Base-by-base conservation (phyloP, 1,140 invertebrate genomes). In the Hylyphantes graminicola region DNA sequence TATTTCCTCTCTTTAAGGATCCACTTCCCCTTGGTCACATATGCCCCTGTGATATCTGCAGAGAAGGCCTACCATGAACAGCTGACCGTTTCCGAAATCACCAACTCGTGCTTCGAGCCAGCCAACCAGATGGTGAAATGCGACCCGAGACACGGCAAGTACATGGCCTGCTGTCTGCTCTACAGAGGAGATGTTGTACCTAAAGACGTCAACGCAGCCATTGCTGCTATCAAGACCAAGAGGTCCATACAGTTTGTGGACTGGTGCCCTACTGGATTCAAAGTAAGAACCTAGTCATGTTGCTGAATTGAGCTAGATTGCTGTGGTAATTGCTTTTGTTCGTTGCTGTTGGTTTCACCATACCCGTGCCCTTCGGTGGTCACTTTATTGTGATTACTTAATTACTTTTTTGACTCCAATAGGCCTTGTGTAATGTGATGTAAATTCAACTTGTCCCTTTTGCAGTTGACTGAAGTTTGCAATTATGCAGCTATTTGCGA, bases 251-350 rank as follows among this genome's bases (percentile, higher is more conserved):
- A 95, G 90, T 97, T 97, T 89, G 96, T 96, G 21, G 95, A 96
- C 90, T 96, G 95, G 95, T 96, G 95, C 90, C 95, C 95, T 65
- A 96, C 95, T 87, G 95, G 95, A 86, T 95, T 95, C 92, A 95
- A 94, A 87, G 87, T 87, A 74, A 68, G 59, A 17, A n/a, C n/a
- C n/a, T n/a, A n/a, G n/a, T n/a, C n/a, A n/a, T n/a, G n/a, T n/a
- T n/a, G n/a, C n/a, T n/a, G n/a, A n/a, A n/a, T n/a, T n/a, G n/a
- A n/a, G n/a, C n/a, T n/a, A n/a, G n/a, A n/a, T n/a, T n/a, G n/a
- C n/a, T n/a, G n/a, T n/a, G n/a, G n/a, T n/a, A n/a, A n/a, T n/a
- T n/a, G n/a, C n/a, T n/a, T n/a, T n/a, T n/a, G n/a, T n/a, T n/a
- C n/a, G n/a, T n/a, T n/a, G n/a, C n/a, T n/a, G n/a, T n/a, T n/a